A percentile compares a stretch with the other conserved stretches of the same genome.
These are phyloP conservation scores for Allacma fusca DNA, from an alignment of 2,888 invertebrate genomes.

Conservation along the genomic window DNA sequence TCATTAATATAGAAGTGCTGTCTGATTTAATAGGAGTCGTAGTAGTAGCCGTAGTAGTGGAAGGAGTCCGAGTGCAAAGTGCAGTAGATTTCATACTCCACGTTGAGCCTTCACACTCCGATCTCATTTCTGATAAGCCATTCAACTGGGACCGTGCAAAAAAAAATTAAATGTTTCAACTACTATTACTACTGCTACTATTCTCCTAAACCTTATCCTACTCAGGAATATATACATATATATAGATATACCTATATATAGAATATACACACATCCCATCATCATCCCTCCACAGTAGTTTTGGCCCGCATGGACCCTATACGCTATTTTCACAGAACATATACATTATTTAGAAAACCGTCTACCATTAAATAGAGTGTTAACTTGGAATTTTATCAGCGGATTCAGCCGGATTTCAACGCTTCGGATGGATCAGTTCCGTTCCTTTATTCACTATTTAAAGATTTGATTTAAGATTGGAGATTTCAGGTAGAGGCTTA, in stretches of 20 bases:
- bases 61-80: conserved; percentile 1
- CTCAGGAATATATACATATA: no score
- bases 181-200: no score
- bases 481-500: no score
- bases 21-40: conserved; percentile 8
- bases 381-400: conserved; percentile 18
- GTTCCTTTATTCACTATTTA: no score
- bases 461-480: no score
- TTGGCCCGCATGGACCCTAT: no score
- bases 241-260: no score
- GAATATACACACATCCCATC: no score
- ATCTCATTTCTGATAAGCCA: conserved; percentile 42
- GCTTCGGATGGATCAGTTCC: no score
- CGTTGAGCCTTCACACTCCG: conserved; percentile 9
- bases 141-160: conserved; percentile 38
- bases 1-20: conserved; percentile 9
- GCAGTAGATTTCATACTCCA: conserved; percentile 3
- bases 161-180: conserved; percentile 17
- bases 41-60: not conserved
- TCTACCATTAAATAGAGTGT: conserved; percentile 26
- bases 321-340: not conserved
- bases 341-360: conserved; percentile 13
- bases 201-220: no score
- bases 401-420: no score
- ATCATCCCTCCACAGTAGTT: no score